Evolutionary conservation across 2,888 invertebrate species (phyloP), one percentile per base, ranked within the genome.

Genomic region (Idaea dimidiata): DNA sequence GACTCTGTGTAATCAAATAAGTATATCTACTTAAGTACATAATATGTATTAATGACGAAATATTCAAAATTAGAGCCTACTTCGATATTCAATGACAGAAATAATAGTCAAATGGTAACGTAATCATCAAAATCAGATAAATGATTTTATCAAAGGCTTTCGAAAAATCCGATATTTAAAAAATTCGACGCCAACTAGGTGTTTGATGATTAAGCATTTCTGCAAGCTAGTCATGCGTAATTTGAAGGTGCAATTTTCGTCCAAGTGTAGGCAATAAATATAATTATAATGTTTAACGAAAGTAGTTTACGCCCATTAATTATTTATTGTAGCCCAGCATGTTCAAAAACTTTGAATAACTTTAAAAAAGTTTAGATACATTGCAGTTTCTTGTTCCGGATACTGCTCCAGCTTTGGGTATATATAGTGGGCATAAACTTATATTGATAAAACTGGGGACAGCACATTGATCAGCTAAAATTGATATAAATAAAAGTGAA

Each of bases 391-490:
- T 7, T 43, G 10, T 43, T 43, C 8, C 2, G 2, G 10, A 43
- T 14, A 5, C 24, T 24, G 24, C 24, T 24, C 24, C 24, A 24
- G 24, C 3, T 24, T 24, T 24, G 24, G 24, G 24, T 24, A 8
- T 14, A 43, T 14, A 43, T 14, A 43, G 14, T 43, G 43, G 10
- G 43, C 43, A 0, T 43, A 43, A 14, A 43, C 43, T 7, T 43
- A 10, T 43, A 8, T 14, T 43, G 10, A 43, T 14, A 43, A 8
- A 43, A 43, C 10, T 43, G 1, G 61, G 59, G 67, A 70, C 67
- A 59, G 68, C 65, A 68, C 58, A 59, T 53, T 66, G 18, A 62
- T 18, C 53, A 64, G 53, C 62, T 60, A 59, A n/a, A 59, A 53
- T 33, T 57, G 53, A 56, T 56, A 63, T 69, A 67, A 70, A 64